Percentiles rank a stretch among this genome's conserved stretches.
Evolutionary conservation across 92 coral and sea anemone genomes (phyloP).

Genomic region (Epizoanthus scotinus): DNA sequence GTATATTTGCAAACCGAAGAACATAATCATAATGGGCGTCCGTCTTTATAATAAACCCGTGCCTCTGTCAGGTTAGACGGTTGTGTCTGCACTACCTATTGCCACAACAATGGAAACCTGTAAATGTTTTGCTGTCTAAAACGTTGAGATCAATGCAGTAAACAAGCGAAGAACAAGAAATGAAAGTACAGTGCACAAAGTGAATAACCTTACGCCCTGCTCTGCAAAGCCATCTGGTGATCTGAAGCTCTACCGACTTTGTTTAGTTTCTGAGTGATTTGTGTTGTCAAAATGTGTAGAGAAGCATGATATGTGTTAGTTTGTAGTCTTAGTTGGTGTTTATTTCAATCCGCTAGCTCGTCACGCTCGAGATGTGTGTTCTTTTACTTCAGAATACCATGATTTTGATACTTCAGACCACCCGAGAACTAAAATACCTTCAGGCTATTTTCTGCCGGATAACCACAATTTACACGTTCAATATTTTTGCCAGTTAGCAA

Average conservation of each 20-base stretch:
- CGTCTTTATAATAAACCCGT: background rate
- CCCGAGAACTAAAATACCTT: background rate
- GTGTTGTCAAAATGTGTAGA: background rate
- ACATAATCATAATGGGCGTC: background rate
- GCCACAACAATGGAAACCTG: background rate
- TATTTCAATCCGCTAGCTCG: background rate
- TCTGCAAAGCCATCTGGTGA: background rate
- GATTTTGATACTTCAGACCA: conserved; percentile 4
- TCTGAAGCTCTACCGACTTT: background rate
- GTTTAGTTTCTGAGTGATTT: background rate
- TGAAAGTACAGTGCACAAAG: too few species aligned
- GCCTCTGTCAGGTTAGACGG: background rate
- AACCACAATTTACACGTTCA: background rate
- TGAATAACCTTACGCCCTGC: conserved; percentile 1
- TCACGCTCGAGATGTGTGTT: conserved; percentile 3
- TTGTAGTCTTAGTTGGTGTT: background rate
- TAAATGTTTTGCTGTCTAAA: background rate
- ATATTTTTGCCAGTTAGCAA: conserved; percentile 3
- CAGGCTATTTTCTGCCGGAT: background rate
- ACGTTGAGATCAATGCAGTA: background rate
- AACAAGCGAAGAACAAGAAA: background rate
- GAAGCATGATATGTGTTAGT: background rate
- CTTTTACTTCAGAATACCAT: conserved; percentile 8
- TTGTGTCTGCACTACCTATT: background rate
- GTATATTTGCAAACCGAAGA: conserved; percentile 3